Evolutionary conservation across 2,888 invertebrate species (phyloP), one percentile per base, ranked within the genome.

Genomic region (Scaptomyza caliginosa): DNA sequence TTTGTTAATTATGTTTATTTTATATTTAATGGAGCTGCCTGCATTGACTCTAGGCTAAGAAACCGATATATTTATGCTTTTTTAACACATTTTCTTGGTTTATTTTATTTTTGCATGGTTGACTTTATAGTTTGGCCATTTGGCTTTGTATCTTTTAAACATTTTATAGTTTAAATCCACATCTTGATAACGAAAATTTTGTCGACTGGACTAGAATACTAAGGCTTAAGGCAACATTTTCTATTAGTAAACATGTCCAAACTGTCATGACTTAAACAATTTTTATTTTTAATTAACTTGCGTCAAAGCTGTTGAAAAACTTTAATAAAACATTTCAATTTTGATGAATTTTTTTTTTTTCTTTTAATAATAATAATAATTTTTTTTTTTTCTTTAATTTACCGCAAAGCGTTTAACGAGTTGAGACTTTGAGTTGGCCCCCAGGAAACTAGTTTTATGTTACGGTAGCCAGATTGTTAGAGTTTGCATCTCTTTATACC

Each of bases 301-400:
- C 60, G 76, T 71, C 82, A 51, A 59, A 78, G 71, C 71, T 82
- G 80, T 76, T 85, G 71, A 78, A 82, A 81, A 76, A 76, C 74
- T 74, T 85, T 85, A 85, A 78, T 82, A 76, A 85, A 81, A 85
- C 80, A 85, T 85, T 85, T 81, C 76, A 85, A 81, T 81, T 85
- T 78, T 76, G 66, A 58, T 65, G 54, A n/a, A n/a, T n/a, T n/a
- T n/a, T n/a, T n/a, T n/a, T 72, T 17, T 21, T 8, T 7, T 21
- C 10, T 42, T 26, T n/a, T n/a, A 19, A 6, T 11, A 13, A n/a
- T n/a, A n/a, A n/a, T n/a, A n/a, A n/a, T n/a, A n/a, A n/a, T n/a
- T n/a, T n/a, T n/a, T 40, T 17, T 56, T 67, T 48, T 56, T 40
- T 40, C 6, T 54, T 57, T 42, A 10, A 28, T 51, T 32, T 30